Evolutionary conservation across 2,888 invertebrate species (phyloP), one percentile per base, ranked within the genome.

Genomic region (Frankliniella intonsa): DNA sequence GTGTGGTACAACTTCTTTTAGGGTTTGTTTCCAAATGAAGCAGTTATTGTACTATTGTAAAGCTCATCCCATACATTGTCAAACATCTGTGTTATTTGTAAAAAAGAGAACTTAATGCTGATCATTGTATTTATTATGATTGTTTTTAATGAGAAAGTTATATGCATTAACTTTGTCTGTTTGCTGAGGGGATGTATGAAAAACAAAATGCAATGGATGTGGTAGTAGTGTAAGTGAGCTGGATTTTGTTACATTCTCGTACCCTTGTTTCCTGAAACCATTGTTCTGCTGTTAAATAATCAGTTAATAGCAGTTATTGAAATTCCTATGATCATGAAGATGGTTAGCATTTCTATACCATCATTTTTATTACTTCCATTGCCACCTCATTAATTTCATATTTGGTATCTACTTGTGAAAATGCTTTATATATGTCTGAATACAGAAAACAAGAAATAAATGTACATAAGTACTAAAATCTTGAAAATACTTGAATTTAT

Each of bases 391-490:
- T 76, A 76, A 76, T 76, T 76, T 76, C 69, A 82, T 50, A 83
- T 83, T 85, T 85, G 85, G 84, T 85, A 85, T 85, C 85, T 85
- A 85, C 84, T 85, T 86, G 86, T 86, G 86, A 85, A 86, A 86
- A 86, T 86, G 86, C 86, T 86, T 86, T 85, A 86, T 86, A 86
- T 86, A 86, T 85, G 85, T 86, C 85, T 85, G 85, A 85, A 85
- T 85, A 85, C 85, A 84, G 85, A 85, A 84, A 83, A 81, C 83
- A 85, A 85, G 84, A 85, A 85, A 85, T 85, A 85, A 85, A 84
- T 86, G 86, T 86, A 86, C 84, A 86, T 86, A 86, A 85, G 84
- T 76, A 76, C 69, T 76, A 76, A 83, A 84, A 83, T 82, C 83
- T 80, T 83, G 82, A 83, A 83, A 83, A 65, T 87, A 86, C 85